phyloP scores from a whole-genome alignment of 2,113 vertebrate species.

The Nasalis larvatus region DNA sequence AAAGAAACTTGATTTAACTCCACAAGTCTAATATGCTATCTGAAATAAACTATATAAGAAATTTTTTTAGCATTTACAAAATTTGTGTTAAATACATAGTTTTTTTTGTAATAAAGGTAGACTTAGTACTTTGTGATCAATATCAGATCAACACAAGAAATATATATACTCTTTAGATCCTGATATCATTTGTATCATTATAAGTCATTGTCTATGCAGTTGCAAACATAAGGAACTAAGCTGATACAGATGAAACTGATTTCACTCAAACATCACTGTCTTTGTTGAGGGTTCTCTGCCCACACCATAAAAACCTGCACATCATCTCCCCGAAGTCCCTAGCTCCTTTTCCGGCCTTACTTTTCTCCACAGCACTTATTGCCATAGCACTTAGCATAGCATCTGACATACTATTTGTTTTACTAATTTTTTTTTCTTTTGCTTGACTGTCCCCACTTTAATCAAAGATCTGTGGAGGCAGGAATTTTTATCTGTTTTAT shows the following conservation, averaged over 20 bases:
- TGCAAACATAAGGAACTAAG: background rate
- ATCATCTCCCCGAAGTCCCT: rapidly evolving
- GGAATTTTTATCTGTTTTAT: background rate
- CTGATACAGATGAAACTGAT: background rate
- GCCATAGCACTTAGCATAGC: too few species aligned
- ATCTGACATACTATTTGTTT: background rate
- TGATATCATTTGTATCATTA: background rate
- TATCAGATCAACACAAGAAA: background rate
- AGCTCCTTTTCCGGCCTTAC: rapidly evolving
- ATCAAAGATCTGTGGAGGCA: background rate
- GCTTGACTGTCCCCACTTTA: background rate
- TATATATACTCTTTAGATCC: background rate
- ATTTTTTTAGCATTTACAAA: background rate
- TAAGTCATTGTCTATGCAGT: background rate
- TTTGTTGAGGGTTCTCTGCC: background rate
- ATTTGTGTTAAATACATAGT: background rate
- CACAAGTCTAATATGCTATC: background rate
- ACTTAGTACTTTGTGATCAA: background rate
- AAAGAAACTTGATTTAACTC: background rate
- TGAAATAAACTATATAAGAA: background rate
- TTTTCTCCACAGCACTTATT: background rate
- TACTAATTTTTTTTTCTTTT: background rate
- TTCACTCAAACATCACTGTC: background rate
- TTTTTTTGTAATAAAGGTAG: background rate
- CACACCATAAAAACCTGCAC: rapidly evolving